Conservation (phyloP, 1,140 invertebrate species). For the Aphaenogaster floridana region DNA sequence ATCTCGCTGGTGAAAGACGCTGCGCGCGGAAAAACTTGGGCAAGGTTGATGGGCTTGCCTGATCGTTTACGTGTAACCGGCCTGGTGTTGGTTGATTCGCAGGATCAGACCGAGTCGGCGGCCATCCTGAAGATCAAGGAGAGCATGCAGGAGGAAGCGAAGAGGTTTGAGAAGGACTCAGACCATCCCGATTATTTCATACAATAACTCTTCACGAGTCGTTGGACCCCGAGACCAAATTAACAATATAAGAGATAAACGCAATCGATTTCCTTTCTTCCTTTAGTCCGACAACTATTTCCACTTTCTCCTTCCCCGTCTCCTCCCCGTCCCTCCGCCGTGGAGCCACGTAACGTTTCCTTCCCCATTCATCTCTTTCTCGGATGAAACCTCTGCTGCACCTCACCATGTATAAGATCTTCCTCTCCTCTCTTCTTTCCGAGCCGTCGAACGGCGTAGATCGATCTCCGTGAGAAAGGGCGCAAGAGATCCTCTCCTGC, state of each 20-base stretch:
- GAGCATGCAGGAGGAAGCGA: slow-evolving; percentile 99
- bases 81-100: slow-evolving; percentile 90
- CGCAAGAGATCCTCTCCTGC: background rate
- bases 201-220: slow-evolving; percentile 90
- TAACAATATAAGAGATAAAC: slow-evolving; percentile 77
- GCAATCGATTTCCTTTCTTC: slow-evolving; percentile 62
- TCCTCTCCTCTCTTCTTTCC: slow-evolving; percentile 39
- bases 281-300: slow-evolving; percentile 50
- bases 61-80: slow-evolving; percentile 87
- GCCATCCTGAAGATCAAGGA: slow-evolving; percentile 99
- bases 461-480: slow-evolving; percentile 32
- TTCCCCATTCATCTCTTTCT: slow-evolving; percentile 35
- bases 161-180: slow-evolving; percentile 99
- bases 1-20: slow-evolving; percentile 68
- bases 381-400: slow-evolving; percentile 38
- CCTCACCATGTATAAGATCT: slow-evolving; percentile 60
- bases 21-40: slow-evolving; percentile 56
- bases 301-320: background rate
- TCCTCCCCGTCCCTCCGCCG: slow-evolving; percentile 5
- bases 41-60: slow-evolving; percentile 85
- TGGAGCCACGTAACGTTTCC: slow-evolving; percentile 37
- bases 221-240: slow-evolving; percentile 82
- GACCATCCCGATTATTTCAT: slow-evolving; percentile 99
- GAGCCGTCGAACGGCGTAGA: slow-evolving; percentile 33
- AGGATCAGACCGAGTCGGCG: slow-evolving; percentile 99